Evolutionary conservation across 2,113 vertebrate genomes (phyloP), one percentile per base, ranked within the genome.

Genomic region (Telmatochromis bifrenatus): DNA sequence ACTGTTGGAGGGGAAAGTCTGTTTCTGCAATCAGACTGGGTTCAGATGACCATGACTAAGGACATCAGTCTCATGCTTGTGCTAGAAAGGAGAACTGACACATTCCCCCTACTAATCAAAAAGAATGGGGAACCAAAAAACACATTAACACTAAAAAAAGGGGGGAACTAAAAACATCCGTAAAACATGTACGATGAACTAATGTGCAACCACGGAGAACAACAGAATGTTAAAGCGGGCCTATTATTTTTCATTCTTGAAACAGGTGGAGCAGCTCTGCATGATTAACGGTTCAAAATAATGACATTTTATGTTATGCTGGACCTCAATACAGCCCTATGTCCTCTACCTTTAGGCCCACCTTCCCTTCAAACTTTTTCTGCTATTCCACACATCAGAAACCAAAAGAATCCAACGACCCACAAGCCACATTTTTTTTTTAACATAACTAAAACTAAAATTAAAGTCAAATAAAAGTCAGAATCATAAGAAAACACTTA

Each of bases 31-130:
- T 51, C 12, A 4, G 5, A 73, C 33, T 7, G 49, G 4, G 33
- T 26, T 81, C 42, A 62, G 47, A 19, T 54, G 39, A 87, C 58
- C 56, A 56, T 88, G 86, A 87, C 60, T 84, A 23, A 82, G 23
- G 45, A 51, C 33, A 17, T 79, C 4, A 1, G 70, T 19, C 83
- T 75, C 77, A 68, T 89, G 83, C 10, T 45, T 70, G n/a, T 84
- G 42, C 14, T 70, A 85, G 15, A 77, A 93, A 89, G 26, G 47
- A 83, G 89, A 94, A 94, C 17, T 56, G 54, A 91, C 49, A 79
- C 55, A 7, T 53, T 6, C 28, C 4, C 47, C 37, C 7, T 21
- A 35, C 53, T 45, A 84, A 28, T 68, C 81, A 42, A 54, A 60
- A 60, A 12, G 28, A 17, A 10, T 3, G 6, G 17, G 84, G 39